Evolutionary conservation across 1,140 invertebrate species (phyloP), one percentile per base, ranked within the genome.

Genomic region (Tetramorium alpestre): DNA sequence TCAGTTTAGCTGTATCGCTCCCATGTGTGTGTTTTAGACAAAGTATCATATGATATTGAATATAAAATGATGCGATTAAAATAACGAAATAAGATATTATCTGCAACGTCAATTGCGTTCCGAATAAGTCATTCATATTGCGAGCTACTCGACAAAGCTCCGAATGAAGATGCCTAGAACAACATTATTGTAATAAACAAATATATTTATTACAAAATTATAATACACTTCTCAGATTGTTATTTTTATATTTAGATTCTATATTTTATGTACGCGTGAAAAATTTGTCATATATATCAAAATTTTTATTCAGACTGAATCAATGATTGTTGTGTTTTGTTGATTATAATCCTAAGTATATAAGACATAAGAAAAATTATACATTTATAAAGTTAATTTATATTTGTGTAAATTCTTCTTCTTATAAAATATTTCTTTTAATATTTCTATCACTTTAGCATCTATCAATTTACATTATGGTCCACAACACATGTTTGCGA

Each of bases 131-230:
- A 7, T 80, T 80, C 25, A 67, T 65, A 4, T 65, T 18, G n/a
- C 77, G 77, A 67, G 58, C 58, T 80, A 67, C 11, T 67, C 33
- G 25, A 56, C 77, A 80, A n/a, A 80, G 60, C 13, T 80, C 77
- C 6, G 16, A 54, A 51, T 80, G 60, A 47, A 80, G 44, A 33
- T 80, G 77, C 41, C 60, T 80, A 25, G 22, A 80, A 80, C 18
- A 3, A 41, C 1, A 73, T 72, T 73, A 73, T 38, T 18, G n/a
- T 33, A 69, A 13, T 25, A 49, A 49, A 51, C 8, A 28, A 72
- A 54, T 54, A 51, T n/a, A 44, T 10, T 2, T 67, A 22, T 22
- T 67, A 22, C 3, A 41, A 65, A 65, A 41, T 41, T 65, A 65
- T 56, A n/a, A 22, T 22, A 47, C 7, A 65, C 22, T 41, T 65